Percentiles rank a stretch among this genome's conserved stretches.
phyloP scores from a whole-genome alignment of 2,113 vertebrate species.

The Gnathonemus echidnorhynchus region DNA sequence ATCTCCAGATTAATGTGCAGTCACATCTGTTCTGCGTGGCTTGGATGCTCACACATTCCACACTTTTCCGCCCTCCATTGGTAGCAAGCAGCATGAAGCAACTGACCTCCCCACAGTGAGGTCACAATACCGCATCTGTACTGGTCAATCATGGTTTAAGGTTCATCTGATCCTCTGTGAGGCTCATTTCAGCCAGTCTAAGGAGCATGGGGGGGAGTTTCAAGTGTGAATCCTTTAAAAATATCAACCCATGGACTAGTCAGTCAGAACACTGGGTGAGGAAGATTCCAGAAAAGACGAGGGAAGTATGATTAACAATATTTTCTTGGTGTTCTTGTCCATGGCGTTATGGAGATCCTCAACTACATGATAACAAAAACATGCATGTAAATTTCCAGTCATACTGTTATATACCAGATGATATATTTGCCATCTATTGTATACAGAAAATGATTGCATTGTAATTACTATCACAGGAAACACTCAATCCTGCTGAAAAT shows the following conservation, averaged over 20 bases:
- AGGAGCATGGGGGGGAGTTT: not conserved
- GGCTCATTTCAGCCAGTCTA: not conserved
- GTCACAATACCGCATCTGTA: not conserved
- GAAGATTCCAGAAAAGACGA: not conserved
- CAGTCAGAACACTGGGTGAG: not conserved
- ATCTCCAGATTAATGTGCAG: not conserved
- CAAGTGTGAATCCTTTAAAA: not conserved
- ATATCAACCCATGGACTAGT: not conserved
- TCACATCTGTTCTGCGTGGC: constrained; percentile 22
- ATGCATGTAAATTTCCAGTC: not conserved
- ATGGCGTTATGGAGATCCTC: constrained; percentile 8
- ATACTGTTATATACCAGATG: not conserved
- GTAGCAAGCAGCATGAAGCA: not conserved
- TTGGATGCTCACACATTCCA: not conserved
- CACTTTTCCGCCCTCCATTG: not conserved
- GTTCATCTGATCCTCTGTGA: not conserved
- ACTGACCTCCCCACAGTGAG: not conserved
- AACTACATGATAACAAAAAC: not conserved
- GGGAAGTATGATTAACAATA: not conserved
- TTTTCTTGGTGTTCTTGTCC: not conserved
- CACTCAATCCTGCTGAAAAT: not conserved
- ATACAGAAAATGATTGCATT: not conserved
- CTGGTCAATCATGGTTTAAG: not conserved
- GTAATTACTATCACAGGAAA: not conserved
- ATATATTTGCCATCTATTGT: not conserved